A percentile compares a stretch with the other conserved stretches of the same genome.
phyloP scores from a whole-genome alignment of 1,140 invertebrate species.

The Aphaenogaster ashmeadi region DNA sequence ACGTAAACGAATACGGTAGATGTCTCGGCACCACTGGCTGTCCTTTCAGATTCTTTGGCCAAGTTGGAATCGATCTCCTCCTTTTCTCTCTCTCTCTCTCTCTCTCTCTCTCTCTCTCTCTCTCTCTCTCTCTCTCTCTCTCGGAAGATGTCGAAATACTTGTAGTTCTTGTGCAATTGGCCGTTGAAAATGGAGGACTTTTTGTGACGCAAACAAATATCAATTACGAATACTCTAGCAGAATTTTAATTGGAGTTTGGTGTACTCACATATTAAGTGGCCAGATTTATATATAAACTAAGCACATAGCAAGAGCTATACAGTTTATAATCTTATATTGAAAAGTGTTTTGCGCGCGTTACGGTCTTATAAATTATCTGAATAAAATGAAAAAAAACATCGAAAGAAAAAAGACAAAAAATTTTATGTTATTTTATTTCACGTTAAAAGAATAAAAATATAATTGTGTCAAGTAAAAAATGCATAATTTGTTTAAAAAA shows the following conservation, averaged over 20 bases:
- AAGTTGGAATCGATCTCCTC: not conserved
- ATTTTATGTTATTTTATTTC: not conserved
- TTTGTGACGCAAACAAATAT: not conserved
- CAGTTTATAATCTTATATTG: not conserved
- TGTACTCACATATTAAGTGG: not conserved
- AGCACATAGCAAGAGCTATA: not conserved
- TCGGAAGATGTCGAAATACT: not conserved
- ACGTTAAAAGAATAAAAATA: not conserved
- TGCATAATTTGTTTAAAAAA: not conserved
- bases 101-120: no score
- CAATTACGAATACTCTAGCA: not conserved
- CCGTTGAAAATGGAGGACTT: not conserved
- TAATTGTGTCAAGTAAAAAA: not conserved
- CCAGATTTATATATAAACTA: not conserved
- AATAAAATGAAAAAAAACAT: not conserved
- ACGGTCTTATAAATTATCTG: not conserved
- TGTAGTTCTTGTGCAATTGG: not conserved
- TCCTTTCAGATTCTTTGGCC: not conserved
- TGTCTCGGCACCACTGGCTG: not conserved
- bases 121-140: no score
- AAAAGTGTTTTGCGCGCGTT: not conserved
- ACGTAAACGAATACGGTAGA: not conserved
- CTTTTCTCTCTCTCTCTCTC: no score
- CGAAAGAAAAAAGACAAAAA: not conserved
- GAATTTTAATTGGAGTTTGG: conserved; percentile 23